Evolutionary conservation across 2,888 invertebrate genomes (phyloP), one percentile per base, ranked within the genome.

Genomic region (Lobophora halterata): DNA sequence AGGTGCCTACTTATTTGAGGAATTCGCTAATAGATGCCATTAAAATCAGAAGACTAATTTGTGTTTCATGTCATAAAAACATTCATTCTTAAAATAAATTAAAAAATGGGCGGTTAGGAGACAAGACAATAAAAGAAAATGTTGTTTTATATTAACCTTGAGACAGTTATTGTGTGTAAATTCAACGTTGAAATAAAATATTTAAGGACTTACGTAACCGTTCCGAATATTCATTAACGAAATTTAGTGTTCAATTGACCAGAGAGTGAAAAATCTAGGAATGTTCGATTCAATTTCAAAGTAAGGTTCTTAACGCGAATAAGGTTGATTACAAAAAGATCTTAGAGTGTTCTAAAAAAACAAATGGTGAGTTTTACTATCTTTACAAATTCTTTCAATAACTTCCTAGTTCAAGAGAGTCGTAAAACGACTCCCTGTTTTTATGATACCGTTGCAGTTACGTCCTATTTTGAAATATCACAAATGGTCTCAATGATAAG

Each of bases 351-450:
- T n/a, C n/a, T n/a, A n/a, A n/a, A n/a, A n/a, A n/a, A n/a, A n/a
- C n/a, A n/a, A n/a, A n/a, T n/a, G n/a, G n/a, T n/a, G n/a, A n/a
- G n/a, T n/a, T n/a, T n/a, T n/a, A n/a, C n/a, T n/a, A n/a, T n/a
- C n/a, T n/a, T n/a, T n/a, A n/a, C n/a, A 63, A 62, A 65, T 66
- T 65, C 58, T 36, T 36, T 23, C 49, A 48, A 53, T 50, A 43
- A 52, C 63, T 71, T 71, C 67, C 65, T 57, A 71, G 71, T 70
- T 70, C 65, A 71, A 60, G 54, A 53, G 61, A 66, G 59, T 61
- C 67, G 53, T 71, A 42, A 43, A 34, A 34, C 19, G 20, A 16
- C 17, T 21, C 9, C 14, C 13, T 8, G 21, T 38, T 43, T n/a
- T 48, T 19, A 47, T 27, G 42, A 48, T 28, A 17, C 9, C 9